Base-by-base conservation (phyloP, 1,140 invertebrate species). In the Amyelois transitella region DNA sequence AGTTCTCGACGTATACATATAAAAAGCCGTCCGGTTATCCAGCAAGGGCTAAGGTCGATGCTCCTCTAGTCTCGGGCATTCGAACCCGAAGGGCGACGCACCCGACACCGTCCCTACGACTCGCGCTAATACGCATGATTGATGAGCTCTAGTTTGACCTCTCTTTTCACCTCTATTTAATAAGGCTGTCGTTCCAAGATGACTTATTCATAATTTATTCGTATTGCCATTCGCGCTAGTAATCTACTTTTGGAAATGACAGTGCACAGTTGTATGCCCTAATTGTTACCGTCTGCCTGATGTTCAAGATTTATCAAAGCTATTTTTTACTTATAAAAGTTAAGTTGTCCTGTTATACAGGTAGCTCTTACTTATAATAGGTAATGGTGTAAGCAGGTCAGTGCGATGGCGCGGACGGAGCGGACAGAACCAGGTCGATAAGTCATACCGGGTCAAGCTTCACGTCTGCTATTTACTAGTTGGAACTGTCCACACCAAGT, bases 41-140 rank as follows among this genome's bases (percentile, higher is more conserved):
- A 66, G 64, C 58, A 73, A 76, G 73, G 78, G 69, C 77, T 70
- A 63, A 64, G 81, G 80, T 83, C 77, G 74, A 73, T 80, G 80
- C 60, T 77, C 62, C 65, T 72, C 38, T 58, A 68, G 59, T 64
- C 64, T 50, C 67, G 63, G 62, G 69, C 61, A 69, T 68, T 71
- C 69, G 72, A 73, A 70, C 66, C 53, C 64, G 56, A 56, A 73
- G 78, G 75, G 76, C 77, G 73, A 75, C 72, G 79, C 66, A 68
- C 75, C 62, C 64, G 8, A 44, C 48, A 38, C 50, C 49, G 71
- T 67, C 66, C 65, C 66, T 73, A 66, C 62, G 61, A 51, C 53
- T 51, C 58, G 8, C 55, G 60, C 38, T 50, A 66, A 32, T 57
- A 55, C 51, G 58, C 60, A 66, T 68, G 58, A 66, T 66, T 70